A percentile compares a stretch with the other conserved stretches of the same genome.
phyloP scores from a whole-genome alignment of 2,113 vertebrate genomes.

The Halcyon senegalensis region DNA sequence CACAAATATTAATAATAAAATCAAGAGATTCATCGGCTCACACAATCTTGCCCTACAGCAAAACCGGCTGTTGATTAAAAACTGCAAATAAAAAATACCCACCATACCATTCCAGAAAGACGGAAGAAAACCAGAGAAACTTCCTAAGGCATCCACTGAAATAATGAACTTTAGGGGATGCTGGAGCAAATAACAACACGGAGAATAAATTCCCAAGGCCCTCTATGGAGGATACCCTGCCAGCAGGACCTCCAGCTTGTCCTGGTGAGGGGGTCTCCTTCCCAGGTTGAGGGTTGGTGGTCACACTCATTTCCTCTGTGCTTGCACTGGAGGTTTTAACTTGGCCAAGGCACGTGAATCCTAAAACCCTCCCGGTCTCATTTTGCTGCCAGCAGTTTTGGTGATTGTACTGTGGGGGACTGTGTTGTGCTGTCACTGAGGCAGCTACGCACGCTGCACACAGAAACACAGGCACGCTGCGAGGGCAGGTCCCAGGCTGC shows the following conservation, averaged over 20 bases:
- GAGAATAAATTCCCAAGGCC: background rate
- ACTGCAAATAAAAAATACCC: background rate
- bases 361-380: background rate
- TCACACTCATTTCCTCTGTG: fast-evolving
- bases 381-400: background rate
- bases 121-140: background rate
- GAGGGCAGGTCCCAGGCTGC: background rate
- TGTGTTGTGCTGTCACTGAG: background rate
- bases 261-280: fast-evolving
- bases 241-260: background rate
- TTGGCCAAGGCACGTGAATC: background rate
- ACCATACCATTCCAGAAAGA: background rate
- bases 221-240: background rate
- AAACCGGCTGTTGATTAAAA: background rate
- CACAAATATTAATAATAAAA: background rate
- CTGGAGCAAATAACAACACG: background rate
- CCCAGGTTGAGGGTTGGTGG: background rate
- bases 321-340: background rate
- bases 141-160: background rate
- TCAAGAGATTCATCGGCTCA: background rate
- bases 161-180: background rate
- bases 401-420: background rate
- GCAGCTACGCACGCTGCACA: fast-evolving
- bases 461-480: fast-evolving
- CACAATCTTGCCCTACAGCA: background rate